Conservation (phyloP, 2,797 vertebrate species). For the Delichon dasypus region DNA sequence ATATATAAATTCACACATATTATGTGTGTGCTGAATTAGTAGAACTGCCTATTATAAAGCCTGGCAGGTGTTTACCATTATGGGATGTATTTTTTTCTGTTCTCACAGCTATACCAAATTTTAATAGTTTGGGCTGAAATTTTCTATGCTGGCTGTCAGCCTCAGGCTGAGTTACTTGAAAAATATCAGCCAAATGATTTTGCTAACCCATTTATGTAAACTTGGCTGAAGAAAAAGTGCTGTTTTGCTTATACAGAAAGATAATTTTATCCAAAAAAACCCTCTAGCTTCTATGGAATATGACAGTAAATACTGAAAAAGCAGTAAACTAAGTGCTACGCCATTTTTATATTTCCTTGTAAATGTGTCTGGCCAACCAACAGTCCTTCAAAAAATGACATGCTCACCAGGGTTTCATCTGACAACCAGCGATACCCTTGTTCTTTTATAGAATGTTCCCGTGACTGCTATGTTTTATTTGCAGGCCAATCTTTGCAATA, state of each 20-base stretch:
- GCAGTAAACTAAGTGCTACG: not conserved
- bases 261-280: not conserved
- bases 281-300: not conserved
- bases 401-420: not conserved
- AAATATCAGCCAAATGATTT: slow-evolving; percentile 22
- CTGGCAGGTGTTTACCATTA: not conserved
- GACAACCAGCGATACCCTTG: not conserved
- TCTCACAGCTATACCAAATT: not conserved
- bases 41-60: not conserved
- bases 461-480: not conserved
- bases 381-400: not conserved
- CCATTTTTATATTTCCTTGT: not conserved
- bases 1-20: not conserved
- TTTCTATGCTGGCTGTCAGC: slow-evolving; percentile 17
- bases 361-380: not conserved
- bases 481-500: not conserved
- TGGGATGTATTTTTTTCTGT: not conserved
- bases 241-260: not conserved
- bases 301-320: not conserved
- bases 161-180: slow-evolving; percentile 1
- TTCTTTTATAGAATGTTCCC: not conserved
- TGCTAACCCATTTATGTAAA: slow-evolving; percentile 24
- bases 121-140: slow-evolving; percentile 22
- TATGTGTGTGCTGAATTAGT: not conserved
- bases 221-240: not conserved